A percentile compares a stretch with the other conserved stretches of the same genome.
Evolutionary conservation across 2,888 invertebrate species (phyloP).

Genomic region (Microctonus brassicae): DNA sequence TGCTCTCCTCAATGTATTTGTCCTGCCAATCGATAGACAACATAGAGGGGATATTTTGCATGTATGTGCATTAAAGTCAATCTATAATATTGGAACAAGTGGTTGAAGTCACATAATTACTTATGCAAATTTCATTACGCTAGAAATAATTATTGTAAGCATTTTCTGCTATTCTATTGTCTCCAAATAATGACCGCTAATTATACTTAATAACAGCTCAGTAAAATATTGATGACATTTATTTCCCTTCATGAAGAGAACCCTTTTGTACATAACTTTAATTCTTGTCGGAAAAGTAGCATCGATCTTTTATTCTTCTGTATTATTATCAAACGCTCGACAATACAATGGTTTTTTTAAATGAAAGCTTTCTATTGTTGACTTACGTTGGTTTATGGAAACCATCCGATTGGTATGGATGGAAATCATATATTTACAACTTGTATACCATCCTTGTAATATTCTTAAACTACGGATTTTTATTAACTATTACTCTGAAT

Average conservation of each 20-base stretch:
- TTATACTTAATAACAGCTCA: background rate
- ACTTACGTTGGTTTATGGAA: constrained; percentile 33
- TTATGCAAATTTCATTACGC: no score
- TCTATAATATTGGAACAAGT: no score
- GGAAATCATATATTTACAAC: constrained; percentile 38
- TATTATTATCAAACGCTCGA: background rate
- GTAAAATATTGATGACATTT: no score
- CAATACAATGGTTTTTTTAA: background rate
- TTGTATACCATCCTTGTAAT: constrained; percentile 34
- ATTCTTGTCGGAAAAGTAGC: background rate
- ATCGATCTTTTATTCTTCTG: background rate
- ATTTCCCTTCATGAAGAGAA: background rate
- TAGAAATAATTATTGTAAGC: no score
- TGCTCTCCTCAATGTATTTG: no score
- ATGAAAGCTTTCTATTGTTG: background rate
- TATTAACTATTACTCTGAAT: constrained; percentile 39
- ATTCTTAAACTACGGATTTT: constrained; percentile 29
- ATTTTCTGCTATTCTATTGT: background rate
- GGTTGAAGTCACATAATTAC: no score
- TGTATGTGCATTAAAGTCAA: no score
- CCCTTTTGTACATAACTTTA: background rate
- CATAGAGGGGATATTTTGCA: no score
- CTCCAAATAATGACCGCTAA: background rate
- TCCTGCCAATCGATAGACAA: no score
- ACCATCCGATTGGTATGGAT: constrained; percentile 37